phyloP scores from a whole-genome alignment of 2,113 vertebrate genomes.

The Tetraodon nigroviridis region DNA sequence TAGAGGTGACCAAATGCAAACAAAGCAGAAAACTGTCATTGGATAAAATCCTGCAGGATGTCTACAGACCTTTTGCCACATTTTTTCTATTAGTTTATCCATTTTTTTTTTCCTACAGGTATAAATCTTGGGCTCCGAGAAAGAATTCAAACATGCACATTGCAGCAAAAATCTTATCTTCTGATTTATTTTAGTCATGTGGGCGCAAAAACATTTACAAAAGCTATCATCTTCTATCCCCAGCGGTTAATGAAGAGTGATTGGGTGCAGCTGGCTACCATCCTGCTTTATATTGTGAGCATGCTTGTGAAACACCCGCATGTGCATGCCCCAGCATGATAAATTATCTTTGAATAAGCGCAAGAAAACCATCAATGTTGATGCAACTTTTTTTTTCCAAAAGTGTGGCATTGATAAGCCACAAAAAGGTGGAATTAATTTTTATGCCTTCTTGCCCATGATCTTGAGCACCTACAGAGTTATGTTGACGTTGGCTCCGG shows the following conservation, averaged over 20 bases:
- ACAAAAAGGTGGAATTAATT: neutral
- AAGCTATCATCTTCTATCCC: too few relatives aligned
- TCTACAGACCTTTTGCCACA: neutral
- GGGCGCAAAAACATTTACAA: too few relatives aligned
- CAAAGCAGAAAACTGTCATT: neutral
- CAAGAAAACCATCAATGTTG: neutral
- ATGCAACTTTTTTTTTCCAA: neutral
- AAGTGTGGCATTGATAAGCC: neutral
- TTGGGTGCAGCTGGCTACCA: too few relatives aligned
- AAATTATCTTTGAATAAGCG: neutral
- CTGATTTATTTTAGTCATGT: too few relatives aligned
- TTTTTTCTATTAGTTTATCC: too few relatives aligned
- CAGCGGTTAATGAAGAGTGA: too few relatives aligned
- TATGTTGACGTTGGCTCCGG: constrained; percentile 53
- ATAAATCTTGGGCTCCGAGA: too few relatives aligned
- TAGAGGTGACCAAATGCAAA: neutral
- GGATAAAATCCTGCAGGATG: neutral
- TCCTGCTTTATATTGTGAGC: too few relatives aligned
- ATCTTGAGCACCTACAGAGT: constrained; percentile 34
- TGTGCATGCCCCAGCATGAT: neutral
- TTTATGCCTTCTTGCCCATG: constrained; percentile 20
- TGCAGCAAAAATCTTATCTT: too few relatives aligned
- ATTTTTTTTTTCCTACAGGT: too few relatives aligned
- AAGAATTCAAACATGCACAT: too few relatives aligned
- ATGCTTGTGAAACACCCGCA: neutral